phyloP scores from a whole-genome alignment of 2,888 invertebrate genomes.

The Cheiracanthium punctorium region DNA sequence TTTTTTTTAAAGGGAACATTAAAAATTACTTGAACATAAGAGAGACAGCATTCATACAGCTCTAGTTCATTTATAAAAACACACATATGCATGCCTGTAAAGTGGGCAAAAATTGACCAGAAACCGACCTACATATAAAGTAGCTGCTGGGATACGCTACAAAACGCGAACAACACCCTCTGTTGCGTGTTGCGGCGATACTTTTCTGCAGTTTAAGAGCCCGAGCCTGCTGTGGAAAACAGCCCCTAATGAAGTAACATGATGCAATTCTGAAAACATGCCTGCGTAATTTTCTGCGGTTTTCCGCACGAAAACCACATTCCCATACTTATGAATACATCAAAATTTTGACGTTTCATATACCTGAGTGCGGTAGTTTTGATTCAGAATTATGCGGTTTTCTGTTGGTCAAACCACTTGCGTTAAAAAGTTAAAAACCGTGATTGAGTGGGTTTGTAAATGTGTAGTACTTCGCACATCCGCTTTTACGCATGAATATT shows the following conservation, averaged over 20 bases:
- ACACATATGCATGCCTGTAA: too few species aligned
- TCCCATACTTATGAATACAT: conserved; percentile 3
- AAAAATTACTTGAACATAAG: too few species aligned
- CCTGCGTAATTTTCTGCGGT: conserved; percentile 4
- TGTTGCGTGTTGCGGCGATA: conserved; percentile 1
- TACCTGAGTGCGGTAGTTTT: background rate
- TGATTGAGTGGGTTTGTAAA: too few species aligned
- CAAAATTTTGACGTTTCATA: background rate
- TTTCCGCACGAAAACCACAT: conserved; percentile 8
- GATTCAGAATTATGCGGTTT: background rate
- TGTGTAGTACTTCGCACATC: too few species aligned
- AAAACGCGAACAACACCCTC: background rate
- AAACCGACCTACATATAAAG: background rate
- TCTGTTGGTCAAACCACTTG: too few species aligned
- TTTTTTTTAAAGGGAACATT: too few species aligned
- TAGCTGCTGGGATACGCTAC: background rate
- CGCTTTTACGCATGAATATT: too few species aligned
- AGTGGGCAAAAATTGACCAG: too few species aligned
- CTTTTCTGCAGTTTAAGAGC: background rate
- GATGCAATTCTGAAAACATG: conserved; percentile 6
- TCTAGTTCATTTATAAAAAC: too few species aligned
- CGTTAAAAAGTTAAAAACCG: too few species aligned
- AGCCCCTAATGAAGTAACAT: background rate
- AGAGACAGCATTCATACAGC: too few species aligned
- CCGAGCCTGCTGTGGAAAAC: background rate